Conservation (phyloP, 2,888 invertebrate genomes). For the Agrotis puta region DNA sequence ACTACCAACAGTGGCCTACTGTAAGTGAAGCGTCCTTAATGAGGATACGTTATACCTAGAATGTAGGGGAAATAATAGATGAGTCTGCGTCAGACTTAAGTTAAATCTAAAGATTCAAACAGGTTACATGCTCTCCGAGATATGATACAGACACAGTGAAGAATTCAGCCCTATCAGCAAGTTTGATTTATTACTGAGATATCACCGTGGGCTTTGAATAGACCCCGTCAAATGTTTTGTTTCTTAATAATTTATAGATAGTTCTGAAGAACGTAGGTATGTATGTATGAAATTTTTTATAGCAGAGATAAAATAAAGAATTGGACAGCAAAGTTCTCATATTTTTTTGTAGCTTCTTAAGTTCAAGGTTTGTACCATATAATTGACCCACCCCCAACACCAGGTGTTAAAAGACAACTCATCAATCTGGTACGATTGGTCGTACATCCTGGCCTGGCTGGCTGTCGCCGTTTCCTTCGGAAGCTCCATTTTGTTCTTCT, state of each 20-base stretch:
- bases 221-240: too few relatives aligned
- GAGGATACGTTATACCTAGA: neutral
- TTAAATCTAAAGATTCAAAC: too few relatives aligned
- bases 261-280: too few relatives aligned
- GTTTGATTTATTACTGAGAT: too few relatives aligned
- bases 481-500: conserved; percentile 95
- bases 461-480: conserved; percentile 94
- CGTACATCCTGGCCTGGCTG: conserved; percentile 96
- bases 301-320: neutral
- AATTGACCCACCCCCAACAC: conserved; percentile 66
- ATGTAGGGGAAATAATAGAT: neutral
- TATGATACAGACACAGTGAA: too few relatives aligned
- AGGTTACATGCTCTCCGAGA: neutral
- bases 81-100: too few relatives aligned
- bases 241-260: too few relatives aligned
- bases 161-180: neutral
- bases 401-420: conserved; percentile 94
- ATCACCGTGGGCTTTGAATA: too few relatives aligned
- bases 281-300: too few relatives aligned
- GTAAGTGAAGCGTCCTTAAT: conserved; percentile 89
- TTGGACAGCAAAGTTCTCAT: too few relatives aligned
- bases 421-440: conserved; percentile 95
- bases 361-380: conserved; percentile 40
- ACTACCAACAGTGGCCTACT: conserved; percentile 97
- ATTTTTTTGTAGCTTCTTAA: neutral